Evolutionary conservation across 1,140 invertebrate genomes (phyloP), one percentile per base, ranked within the genome.

Genomic region (Drosophila gunungcola): DNA sequence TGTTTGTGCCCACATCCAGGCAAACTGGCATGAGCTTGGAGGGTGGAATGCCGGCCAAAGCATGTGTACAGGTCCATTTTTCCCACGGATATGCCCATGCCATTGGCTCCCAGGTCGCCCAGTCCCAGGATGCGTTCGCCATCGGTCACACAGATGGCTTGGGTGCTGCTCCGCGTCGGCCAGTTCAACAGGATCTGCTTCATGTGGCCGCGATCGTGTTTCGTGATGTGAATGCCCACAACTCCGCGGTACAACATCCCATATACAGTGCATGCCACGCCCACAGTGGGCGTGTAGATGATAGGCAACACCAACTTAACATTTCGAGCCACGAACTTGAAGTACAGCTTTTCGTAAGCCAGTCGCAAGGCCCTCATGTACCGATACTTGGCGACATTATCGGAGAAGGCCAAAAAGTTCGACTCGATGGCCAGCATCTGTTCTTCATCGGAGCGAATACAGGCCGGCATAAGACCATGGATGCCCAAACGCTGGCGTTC

Each of bases 71-170:
- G 92, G 2, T 98, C 95, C 57, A 99, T 93, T 93, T 99, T 99
- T 55, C 98, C 98, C n/a, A 99, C 95, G 1, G 98, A 97, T 86
- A 99, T 99, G 73, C 98, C 98, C 97, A 99, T 99, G 6, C 98
- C 98, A 90, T 98, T 97, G 0, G 97, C 97, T 1, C 98, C 98
- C 21, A 98, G 93, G 93, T 99, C 98, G 3, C 98, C 98, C 13
- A 99, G 93, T 45, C 98, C 98, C 4, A 99, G 93, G 90, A 99
- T 99, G 27, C 98, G 94, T 91, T 99, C 98, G 6, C 98, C 98
- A 90, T 99, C 98, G 0, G 98, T 99, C 1, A 99, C 97, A 7
- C 98, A 97, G 74, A 99, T 96, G 0, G 98, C 98, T 74, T 97
- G 93, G 1, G 99, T 96, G 2, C 7, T 10, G 90, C 98, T 96